Percentiles rank a stretch among this genome's conserved stretches.
These are phyloP conservation scores for Nezara viridula DNA, from an alignment of 2,888 invertebrate genomes.

Conservation along the genomic window DNA sequence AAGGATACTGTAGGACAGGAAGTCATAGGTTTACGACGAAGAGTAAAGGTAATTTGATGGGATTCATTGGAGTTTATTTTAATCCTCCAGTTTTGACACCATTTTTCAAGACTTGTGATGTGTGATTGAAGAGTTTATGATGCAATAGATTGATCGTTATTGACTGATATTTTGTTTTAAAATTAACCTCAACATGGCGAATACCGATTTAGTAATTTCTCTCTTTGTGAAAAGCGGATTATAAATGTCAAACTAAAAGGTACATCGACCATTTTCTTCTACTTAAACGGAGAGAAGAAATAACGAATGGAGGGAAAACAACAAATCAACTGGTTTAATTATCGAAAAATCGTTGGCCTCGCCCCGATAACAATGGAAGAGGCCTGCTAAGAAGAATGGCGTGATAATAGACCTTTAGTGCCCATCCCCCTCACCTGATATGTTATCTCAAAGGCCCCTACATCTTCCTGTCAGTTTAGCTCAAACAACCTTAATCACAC, in stretches of 20 bases:
- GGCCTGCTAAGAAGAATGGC: background rate
- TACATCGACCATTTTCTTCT: background rate
- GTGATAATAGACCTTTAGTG: conserved; percentile 19
- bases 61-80: no score
- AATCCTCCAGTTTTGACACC: no score
- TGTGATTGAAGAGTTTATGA: no score
- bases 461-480: conserved; percentile 18
- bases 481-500: conserved; percentile 10
- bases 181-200: background rate
- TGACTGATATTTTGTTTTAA: no score
- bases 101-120: no score
- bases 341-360: background rate
- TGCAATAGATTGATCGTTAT: no score
- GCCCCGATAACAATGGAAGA: background rate
- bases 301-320: background rate
- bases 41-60: no score
- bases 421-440: background rate
- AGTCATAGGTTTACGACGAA: no score
- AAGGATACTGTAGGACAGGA: no score
- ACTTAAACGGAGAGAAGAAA: background rate
- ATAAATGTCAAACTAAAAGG: background rate
- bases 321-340: conserved; percentile 14
- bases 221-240: background rate
- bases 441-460: background rate
- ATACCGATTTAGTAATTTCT: background rate